These are phyloP conservation scores for Dryomyza anilis DNA, from an alignment of 2,888 invertebrate species.

Conservation along the genomic window DNA sequence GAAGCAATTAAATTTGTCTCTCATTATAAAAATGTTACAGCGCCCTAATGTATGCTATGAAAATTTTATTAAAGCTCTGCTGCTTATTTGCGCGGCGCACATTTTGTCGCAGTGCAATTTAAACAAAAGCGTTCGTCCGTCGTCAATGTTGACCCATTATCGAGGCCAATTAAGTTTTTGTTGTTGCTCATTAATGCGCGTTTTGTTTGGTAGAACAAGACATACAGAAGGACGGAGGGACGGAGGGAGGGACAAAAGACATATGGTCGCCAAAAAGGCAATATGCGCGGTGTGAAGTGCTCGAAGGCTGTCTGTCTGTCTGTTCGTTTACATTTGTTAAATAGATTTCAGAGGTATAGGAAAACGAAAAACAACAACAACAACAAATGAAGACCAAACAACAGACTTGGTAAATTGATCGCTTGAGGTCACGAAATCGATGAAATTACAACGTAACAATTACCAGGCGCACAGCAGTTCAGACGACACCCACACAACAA, in stretches of 20 bases:
- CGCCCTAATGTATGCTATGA: not conserved
- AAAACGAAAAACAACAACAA: not conserved
- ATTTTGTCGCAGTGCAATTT: not conserved
- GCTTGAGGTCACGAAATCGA: slow-evolving; percentile 17
- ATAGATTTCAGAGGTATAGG: not conserved
- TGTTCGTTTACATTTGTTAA: too few relatives aligned
- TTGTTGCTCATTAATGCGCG: slow-evolving; percentile 3
- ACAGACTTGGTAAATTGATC: slow-evolving; percentile 1
- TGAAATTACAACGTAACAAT: slow-evolving; percentile 15
- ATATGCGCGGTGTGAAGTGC: too few relatives aligned
- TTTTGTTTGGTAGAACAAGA: not conserved
- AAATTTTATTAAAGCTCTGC: not conserved
- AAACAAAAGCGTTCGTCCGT: slow-evolving; percentile 15
- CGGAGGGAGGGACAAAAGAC: not conserved
- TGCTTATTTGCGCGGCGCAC: not conserved
- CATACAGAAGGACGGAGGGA: not conserved
- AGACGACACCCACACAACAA: not conserved
- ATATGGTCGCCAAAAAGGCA: not conserved
- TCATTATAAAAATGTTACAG: too few relatives aligned
- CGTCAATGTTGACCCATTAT: slow-evolving; percentile 20
- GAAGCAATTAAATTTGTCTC: too few relatives aligned
- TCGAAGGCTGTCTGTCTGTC: too few relatives aligned
- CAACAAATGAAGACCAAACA: not conserved
- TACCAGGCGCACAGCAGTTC: not conserved
- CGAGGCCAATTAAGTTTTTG: slow-evolving; percentile 9